A percentile compares a stretch with the other conserved stretches of the same genome.
Conservation (phyloP, 1,140 invertebrate genomes). For the Drosophila persimilis region DNA sequence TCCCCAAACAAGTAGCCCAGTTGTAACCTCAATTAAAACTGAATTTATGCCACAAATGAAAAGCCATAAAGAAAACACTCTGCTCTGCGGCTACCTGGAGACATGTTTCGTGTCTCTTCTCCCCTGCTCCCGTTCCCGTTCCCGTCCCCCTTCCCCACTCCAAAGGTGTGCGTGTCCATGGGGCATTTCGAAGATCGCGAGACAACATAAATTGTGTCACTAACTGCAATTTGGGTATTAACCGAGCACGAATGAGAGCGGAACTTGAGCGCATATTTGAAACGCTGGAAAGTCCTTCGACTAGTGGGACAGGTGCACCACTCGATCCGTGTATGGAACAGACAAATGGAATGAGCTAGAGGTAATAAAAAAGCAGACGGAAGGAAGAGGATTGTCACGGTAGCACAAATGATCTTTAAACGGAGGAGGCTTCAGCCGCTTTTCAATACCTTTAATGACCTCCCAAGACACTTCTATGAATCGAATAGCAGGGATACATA, state of each 20-base stretch:
- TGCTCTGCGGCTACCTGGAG: conserved; percentile 29
- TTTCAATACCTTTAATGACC: too few species aligned
- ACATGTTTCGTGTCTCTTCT: conserved; percentile 3
- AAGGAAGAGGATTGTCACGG: background rate
- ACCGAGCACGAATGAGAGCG: conserved; percentile 46
- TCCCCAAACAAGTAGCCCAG: conserved; percentile 46
- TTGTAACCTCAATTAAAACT: conserved; percentile 51
- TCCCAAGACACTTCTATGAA: too few species aligned
- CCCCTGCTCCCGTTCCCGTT: background rate
- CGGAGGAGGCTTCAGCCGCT: too few species aligned
- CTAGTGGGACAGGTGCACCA: conserved; percentile 30
- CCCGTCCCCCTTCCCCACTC: background rate
- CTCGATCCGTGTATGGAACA: background rate
- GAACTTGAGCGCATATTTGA: conserved; percentile 33
- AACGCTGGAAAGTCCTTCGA: conserved; percentile 13
- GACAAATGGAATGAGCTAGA: conserved; percentile 3
- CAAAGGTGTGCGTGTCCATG: conserved; percentile 59
- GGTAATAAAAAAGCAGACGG: background rate
- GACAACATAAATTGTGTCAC: conserved; percentile 65
- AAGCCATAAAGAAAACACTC: conserved; percentile 41
- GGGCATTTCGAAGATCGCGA: conserved; percentile 39
- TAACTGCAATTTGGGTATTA: conserved; percentile 49
- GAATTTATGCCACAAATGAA: conserved; percentile 43
- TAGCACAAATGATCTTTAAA: too few species aligned
- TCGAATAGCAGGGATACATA: too few species aligned